A percentile compares a stretch with the other conserved stretches of the same genome.
Conservation (phyloP, 2,888 invertebrate species). For the Scaptomyza caliginosa region DNA sequence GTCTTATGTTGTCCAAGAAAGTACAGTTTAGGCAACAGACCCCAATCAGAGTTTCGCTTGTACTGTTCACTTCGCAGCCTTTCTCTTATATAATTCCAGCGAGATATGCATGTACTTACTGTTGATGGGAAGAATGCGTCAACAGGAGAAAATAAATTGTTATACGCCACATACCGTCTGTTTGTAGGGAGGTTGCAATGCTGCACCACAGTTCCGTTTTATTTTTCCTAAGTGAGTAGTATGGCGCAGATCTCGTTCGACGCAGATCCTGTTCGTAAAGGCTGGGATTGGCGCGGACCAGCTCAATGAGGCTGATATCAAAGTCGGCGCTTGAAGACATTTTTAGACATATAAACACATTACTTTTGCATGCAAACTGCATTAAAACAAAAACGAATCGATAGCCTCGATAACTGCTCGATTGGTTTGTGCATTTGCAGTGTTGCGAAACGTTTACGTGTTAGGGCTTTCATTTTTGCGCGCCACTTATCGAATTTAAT, state of each 20-base stretch:
- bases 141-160: not conserved
- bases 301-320: conserved; percentile 66
- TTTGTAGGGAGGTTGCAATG: conserved; percentile 70
- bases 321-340: conserved; percentile 50
- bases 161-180: conserved; percentile 64
- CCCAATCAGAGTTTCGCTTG: conserved; percentile 66
- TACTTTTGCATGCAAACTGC: conserved; percentile 9
- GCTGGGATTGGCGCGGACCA: conserved; percentile 74
- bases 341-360: conserved; percentile 16
- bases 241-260: conserved; percentile 68
- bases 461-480: conserved; percentile 23
- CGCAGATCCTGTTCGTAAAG: conserved; percentile 68
- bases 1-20: conserved; percentile 48
- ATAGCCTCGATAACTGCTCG: conserved; percentile 23
- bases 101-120: conserved; percentile 70
- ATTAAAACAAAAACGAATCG: conserved; percentile 36
- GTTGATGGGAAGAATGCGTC: not conserved
- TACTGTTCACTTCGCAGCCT: conserved; percentile 65
- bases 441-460: conserved; percentile 23
- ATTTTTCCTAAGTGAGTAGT: conserved; percentile 60
- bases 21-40: conserved; percentile 60
- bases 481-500: conserved; percentile 56
- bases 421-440: conserved; percentile 17
- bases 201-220: conserved; percentile 76
- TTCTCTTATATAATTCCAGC: conserved; percentile 73